Base-by-base conservation (phyloP, 2,888 invertebrate genomes). In the Dicyrtoma fusca region DNA sequence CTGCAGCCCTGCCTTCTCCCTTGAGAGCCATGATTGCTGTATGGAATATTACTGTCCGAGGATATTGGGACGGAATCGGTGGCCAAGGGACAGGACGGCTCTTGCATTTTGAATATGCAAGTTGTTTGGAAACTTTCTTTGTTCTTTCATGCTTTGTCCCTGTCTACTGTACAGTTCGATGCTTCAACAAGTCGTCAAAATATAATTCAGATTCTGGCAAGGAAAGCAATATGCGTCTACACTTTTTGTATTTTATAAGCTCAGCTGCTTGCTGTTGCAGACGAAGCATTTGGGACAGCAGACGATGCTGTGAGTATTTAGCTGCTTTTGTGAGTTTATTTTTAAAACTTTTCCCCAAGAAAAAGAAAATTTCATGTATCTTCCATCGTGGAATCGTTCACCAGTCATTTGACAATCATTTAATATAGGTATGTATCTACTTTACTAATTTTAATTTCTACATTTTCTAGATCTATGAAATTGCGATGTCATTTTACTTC, bases 161-260 rank as follows among this genome's bases (percentile, higher is more conserved):
- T n/a, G 17, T 62, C n/a, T 62, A 62, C 42, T 34, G 44, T 26
- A 34, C 44, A 11, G 19, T 62, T 26, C 62, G 62, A 42, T 44
- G 34, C 21, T 44, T 62, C 19, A 25, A 19, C 3, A 17, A 62
- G 8, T 11, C n/a, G 13, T n/a, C 4, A 8, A 21, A 55, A 19
- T 13, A 55, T 19, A 5, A 17, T n/a, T 8, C 57, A 4, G 57
- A 53, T 53, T 23, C 23, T 13, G 8, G 4, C 3, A 34, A 34
- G 4, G 34, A 34, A 34, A 34, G 34, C 8, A 26, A 25, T 23
- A 59, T 62, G 42, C 62, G 62, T 14, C 62, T 62, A 17, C n/a
- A 44, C n/a, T 19, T 62, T 1, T 62, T 42, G 62, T 5, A 62
- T 1, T 62, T 62, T 26, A 17, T 62, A 1, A 42, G 44, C 17